Evolutionary conservation across 2,797 vertebrate genomes (phyloP).

Genomic region (Phyllotis vaccarum): DNA sequence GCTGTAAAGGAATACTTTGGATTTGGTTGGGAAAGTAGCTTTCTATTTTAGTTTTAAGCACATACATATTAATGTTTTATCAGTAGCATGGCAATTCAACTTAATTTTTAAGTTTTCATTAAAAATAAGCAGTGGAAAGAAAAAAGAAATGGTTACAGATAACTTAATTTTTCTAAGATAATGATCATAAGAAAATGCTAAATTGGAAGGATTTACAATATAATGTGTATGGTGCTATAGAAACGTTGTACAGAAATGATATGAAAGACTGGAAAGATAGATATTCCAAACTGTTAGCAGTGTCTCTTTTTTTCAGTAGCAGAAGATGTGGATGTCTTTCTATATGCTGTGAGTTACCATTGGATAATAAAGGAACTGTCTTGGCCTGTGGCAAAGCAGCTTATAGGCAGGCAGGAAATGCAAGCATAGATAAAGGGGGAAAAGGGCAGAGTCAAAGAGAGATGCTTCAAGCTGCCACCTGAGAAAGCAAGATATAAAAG

Average conservation of each 20-base stretch:
- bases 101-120: constrained; percentile 35
- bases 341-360: too few relatives aligned
- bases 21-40: neutral
- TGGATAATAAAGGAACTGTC: too few relatives aligned
- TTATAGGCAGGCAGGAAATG: too few relatives aligned
- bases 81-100: neutral
- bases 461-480: too few relatives aligned
- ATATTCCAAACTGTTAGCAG: neutral
- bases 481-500: too few relatives aligned
- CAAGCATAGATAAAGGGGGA: too few relatives aligned
- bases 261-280: neutral
- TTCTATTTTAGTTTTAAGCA: neutral
- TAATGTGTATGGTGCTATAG: neutral
- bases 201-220: constrained; percentile 1
- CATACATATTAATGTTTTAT: neutral
- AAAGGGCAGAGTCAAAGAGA: too few relatives aligned
- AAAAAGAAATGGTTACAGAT: neutral
- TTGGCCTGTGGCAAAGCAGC: too few relatives aligned
- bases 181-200: neutral
- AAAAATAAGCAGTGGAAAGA: constrained; percentile 5
- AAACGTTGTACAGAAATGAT: neutral
- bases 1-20: neutral
- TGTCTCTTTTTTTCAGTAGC: neutral
- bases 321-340: too few relatives aligned
- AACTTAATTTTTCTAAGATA: constrained; percentile 14